Evolutionary conservation across 2,797 vertebrate species (phyloP).

Genomic region (Myripristis jacobus): DNA sequence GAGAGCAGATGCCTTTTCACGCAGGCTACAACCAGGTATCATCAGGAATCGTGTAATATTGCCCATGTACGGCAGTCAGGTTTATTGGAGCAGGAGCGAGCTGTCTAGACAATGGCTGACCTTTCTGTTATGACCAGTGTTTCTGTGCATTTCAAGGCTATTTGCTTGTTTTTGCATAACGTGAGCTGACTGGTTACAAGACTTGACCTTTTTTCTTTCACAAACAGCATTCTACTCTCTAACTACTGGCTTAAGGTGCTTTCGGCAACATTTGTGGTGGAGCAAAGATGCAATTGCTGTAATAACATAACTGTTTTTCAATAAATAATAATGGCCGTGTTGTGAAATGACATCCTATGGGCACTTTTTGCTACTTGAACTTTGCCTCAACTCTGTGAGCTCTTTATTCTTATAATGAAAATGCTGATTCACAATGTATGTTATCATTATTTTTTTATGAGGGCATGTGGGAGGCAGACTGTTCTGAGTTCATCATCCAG

Average conservation of each 20-base stretch:
- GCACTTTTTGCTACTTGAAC: too few relatives aligned
- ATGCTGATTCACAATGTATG: too few relatives aligned
- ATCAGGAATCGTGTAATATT: slow-evolving; percentile 39
- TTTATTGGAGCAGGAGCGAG: slow-evolving; percentile 44
- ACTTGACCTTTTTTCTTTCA: slow-evolving; percentile 58
- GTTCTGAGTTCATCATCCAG: slow-evolving; percentile 1
- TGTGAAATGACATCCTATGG: too few relatives aligned
- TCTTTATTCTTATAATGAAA: too few relatives aligned
- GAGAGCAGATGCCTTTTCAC: not conserved
- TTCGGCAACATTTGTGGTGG: not conserved
- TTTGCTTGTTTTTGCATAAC: slow-evolving; percentile 57
- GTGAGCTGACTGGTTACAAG: slow-evolving; percentile 53
- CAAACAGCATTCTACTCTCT: slow-evolving; percentile 27
- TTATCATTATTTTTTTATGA: too few relatives aligned
- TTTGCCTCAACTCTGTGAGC: too few relatives aligned
- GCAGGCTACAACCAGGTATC: slow-evolving; percentile 15
- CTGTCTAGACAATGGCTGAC: slow-evolving; percentile 73
- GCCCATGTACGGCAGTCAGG: slow-evolving; percentile 34
- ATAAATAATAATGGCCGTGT: too few relatives aligned
- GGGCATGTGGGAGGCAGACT: not conserved
- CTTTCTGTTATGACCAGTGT: slow-evolving; percentile 67
- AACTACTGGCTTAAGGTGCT: slow-evolving; percentile 4
- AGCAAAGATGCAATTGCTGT: not conserved
- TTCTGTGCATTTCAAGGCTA: slow-evolving; percentile 42
- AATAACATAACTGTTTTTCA: not conserved